Percentiles rank a stretch among this genome's conserved stretches.
Evolutionary conservation across 2,888 invertebrate genomes (phyloP).

Genomic region (Pristionchus japonicus): DNA sequence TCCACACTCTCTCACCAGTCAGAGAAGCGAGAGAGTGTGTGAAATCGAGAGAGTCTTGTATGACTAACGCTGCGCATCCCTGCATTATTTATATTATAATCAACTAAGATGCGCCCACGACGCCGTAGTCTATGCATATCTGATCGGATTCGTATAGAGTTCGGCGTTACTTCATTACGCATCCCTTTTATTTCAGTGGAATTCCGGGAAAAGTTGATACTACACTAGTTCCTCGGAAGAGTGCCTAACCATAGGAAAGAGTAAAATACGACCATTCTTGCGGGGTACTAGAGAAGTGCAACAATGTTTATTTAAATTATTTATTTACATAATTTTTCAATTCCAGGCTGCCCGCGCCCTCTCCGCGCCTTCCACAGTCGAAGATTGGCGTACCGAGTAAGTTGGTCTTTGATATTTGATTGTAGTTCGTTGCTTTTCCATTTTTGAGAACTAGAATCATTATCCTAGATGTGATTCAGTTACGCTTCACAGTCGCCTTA

Average conservation of each 20-base stretch:
- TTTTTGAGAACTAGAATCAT: no score
- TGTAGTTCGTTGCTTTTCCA: not conserved
- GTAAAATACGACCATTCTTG: no score
- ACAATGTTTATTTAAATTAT: not conserved
- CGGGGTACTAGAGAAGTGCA: no score
- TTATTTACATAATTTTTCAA: not conserved
- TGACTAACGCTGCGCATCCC: not conserved
- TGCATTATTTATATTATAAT: conserved; percentile 9
- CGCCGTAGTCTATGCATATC: not conserved
- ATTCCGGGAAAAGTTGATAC: no score
- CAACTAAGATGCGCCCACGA: not conserved
- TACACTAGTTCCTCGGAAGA: no score
- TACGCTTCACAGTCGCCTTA: no score
- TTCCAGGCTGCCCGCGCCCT: conserved; percentile 32
- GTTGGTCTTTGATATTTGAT: conserved; percentile 11
- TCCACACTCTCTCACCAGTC: not conserved
- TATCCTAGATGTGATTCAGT: no score
- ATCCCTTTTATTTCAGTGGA: no score
- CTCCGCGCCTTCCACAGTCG: not conserved
- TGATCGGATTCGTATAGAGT: not conserved
- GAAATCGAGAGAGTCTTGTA: not conserved
- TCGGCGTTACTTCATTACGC: no score
- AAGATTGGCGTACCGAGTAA: conserved; percentile 3
- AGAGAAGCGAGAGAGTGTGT: not conserved
- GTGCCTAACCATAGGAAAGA: no score